Evolutionary conservation across 1,140 invertebrate genomes (phyloP).

Genomic region (Trypoxylus dichotomus): DNA sequence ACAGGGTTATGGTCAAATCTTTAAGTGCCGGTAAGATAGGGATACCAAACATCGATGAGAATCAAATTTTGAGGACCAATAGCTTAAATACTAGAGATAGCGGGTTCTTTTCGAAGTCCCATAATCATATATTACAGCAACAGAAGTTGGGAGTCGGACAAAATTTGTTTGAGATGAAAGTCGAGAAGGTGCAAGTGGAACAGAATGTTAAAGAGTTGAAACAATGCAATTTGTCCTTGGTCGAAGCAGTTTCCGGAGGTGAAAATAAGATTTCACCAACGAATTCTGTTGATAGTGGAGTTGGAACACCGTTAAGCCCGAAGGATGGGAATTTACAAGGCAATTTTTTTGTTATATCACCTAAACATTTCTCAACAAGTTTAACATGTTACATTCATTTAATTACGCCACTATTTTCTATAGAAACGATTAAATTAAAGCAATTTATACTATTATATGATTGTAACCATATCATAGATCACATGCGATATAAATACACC

Average conservation of each 20-base stretch:
- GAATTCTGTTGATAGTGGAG: constrained; percentile 47
- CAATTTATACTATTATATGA: no score
- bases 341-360: not conserved
- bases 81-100: constrained; percentile 45
- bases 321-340: constrained; percentile 34
- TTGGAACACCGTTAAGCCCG: constrained; percentile 50
- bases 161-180: constrained; percentile 51
- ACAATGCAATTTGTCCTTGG: constrained; percentile 24
- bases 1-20: constrained; percentile 45
- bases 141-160: constrained; percentile 51
- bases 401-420: no score
- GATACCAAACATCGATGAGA: constrained; percentile 38
- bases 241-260: not conserved
- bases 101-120: constrained; percentile 65
- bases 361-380: not conserved
- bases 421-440: no score
- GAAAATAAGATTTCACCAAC: constrained; percentile 40
- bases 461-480: no score
- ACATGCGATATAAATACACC: no score
- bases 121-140: constrained; percentile 66
- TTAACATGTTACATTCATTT: not conserved
- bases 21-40: constrained; percentile 47
- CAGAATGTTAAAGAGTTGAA: constrained; percentile 20
- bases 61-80: constrained; percentile 40
- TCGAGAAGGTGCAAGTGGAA: constrained; percentile 43